A percentile compares a stretch with the other conserved stretches of the same genome.
These are phyloP conservation scores for Drosophila yakuba DNA, from an alignment of 1,140 invertebrate species.

Conservation along the genomic window DNA sequence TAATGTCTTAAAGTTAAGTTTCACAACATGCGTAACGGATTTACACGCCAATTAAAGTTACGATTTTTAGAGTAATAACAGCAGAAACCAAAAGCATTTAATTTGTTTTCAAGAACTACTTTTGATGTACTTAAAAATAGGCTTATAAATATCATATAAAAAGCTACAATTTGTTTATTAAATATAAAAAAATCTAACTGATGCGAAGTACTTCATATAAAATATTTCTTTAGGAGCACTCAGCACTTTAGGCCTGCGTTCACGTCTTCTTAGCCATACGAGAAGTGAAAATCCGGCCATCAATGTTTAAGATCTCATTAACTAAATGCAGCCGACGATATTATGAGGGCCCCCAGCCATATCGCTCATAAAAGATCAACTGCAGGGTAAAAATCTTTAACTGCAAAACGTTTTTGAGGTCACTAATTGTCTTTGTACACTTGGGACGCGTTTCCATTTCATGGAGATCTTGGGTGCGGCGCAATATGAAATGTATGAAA, in stretches of 20 bases:
- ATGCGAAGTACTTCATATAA: background rate
- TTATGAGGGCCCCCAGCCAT: slow-evolving; percentile 39
- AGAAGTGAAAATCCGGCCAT: slow-evolving; percentile 58
- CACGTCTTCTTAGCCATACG: slow-evolving; percentile 51
- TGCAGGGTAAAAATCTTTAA: slow-evolving; percentile 55
- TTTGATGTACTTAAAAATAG: too few relatives aligned
- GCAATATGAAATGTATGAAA: slow-evolving; percentile 34
- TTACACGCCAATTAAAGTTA: too few relatives aligned
- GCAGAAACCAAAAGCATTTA: too few relatives aligned
- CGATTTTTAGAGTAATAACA: too few relatives aligned
- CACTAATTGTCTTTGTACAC: slow-evolving; percentile 71
- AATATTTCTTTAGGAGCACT: background rate
- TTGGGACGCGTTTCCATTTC: slow-evolving; percentile 40
- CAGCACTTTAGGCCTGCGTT: slow-evolving; percentile 33
- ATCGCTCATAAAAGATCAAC: slow-evolving; percentile 63
- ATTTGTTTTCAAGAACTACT: too few relatives aligned
- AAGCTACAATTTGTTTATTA: too few relatives aligned
- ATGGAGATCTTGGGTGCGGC: slow-evolving; percentile 59
- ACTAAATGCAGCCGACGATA: slow-evolving; percentile 70
- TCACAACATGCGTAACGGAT: too few relatives aligned
- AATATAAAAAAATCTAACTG: too few relatives aligned
- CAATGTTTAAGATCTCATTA: slow-evolving; percentile 67
- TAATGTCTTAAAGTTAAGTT: too few relatives aligned
- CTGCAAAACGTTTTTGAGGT: slow-evolving; percentile 79
- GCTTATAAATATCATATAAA: too few relatives aligned